Evolutionary conservation across 2,797 vertebrate species (phyloP).

Genomic region (Australoheros facetus): DNA sequence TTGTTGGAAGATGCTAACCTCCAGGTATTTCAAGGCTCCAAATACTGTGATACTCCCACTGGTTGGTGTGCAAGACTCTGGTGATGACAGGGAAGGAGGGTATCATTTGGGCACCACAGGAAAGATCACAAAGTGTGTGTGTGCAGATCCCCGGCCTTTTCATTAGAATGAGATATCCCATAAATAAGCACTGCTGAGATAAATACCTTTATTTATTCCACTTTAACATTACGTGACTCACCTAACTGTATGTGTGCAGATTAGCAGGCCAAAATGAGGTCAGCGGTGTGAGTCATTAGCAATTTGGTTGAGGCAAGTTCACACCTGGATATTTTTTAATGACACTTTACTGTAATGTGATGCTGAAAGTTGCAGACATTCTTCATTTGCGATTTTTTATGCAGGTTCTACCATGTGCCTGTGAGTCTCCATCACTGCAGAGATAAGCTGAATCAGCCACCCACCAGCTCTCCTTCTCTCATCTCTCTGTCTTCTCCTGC

Average conservation of each 20-base stretch:
- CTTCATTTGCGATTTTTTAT: slow-evolving; percentile 6
- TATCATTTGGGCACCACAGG: slow-evolving; percentile 68
- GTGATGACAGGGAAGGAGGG: slow-evolving; percentile 63
- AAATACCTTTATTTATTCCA: slow-evolving; percentile 10
- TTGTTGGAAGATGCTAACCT: slow-evolving; percentile 49
- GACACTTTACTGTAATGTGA: background rate
- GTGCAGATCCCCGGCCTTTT: slow-evolving; percentile 56
- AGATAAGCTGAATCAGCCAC: slow-evolving; percentile 63
- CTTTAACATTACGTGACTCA: slow-evolving; percentile 57
- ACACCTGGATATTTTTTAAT: slow-evolving; percentile 22
- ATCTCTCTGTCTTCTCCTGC: slow-evolving; percentile 33
- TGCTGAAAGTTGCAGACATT: background rate
- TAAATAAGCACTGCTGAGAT: slow-evolving; percentile 43
- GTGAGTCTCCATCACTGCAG: slow-evolving; percentile 49
- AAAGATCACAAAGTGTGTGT: slow-evolving; percentile 52
- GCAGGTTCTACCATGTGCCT: slow-evolving; percentile 29
- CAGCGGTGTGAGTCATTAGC: slow-evolving; percentile 39
- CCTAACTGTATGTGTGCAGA: slow-evolving; percentile 30
- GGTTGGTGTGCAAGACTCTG: slow-evolving; percentile 45
- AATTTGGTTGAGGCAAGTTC: slow-evolving; percentile 36
- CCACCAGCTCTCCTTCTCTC: slow-evolving; percentile 31
- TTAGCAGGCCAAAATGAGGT: slow-evolving; percentile 28
- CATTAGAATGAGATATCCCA: slow-evolving; percentile 51
- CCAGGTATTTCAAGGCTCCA: slow-evolving; percentile 68
- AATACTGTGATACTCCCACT: slow-evolving; percentile 35